Conservation (phyloP, 2,113 vertebrate species). For the Accipiter cooperii region DNA sequence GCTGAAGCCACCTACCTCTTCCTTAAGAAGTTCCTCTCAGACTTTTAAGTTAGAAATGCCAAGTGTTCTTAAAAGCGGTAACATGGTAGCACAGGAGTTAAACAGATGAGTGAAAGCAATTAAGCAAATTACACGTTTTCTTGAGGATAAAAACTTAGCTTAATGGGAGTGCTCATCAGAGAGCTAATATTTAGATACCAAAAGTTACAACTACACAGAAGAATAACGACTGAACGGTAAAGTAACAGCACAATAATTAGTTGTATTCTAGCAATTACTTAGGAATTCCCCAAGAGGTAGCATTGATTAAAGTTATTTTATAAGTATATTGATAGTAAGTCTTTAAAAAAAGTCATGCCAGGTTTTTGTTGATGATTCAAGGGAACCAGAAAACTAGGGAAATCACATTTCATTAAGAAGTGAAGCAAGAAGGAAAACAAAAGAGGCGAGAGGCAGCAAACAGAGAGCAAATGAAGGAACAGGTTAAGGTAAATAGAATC, state of each 20-base stretch:
- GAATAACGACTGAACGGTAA: neutral
- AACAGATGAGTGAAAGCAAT: conserved; percentile 3
- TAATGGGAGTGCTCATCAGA: conserved; percentile 5
- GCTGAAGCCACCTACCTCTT: neutral
- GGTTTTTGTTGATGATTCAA: neutral
- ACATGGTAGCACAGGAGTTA: neutral
- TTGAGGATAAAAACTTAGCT: neutral
- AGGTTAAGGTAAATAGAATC: neutral
- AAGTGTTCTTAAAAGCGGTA: neutral
- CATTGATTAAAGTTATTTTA: conserved; percentile 33
- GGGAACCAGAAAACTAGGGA: neutral
- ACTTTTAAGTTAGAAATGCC: neutral
- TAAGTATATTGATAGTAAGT: neutral
- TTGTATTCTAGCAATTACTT: conserved; percentile 4
- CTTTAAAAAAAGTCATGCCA: neutral
- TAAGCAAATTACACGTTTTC: neutral
- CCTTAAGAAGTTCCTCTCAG: neutral
- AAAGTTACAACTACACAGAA: neutral
- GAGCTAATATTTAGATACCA: neutral
- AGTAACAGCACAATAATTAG: conserved; percentile 1
- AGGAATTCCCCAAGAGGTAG: conserved; percentile 14
- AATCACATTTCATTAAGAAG: neutral
- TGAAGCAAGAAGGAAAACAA: neutral
- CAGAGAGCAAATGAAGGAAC: neutral
- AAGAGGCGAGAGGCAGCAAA: neutral